phyloP scores from a whole-genome alignment of 2,888 invertebrate genomes.

The Ptilodon capucinus region DNA sequence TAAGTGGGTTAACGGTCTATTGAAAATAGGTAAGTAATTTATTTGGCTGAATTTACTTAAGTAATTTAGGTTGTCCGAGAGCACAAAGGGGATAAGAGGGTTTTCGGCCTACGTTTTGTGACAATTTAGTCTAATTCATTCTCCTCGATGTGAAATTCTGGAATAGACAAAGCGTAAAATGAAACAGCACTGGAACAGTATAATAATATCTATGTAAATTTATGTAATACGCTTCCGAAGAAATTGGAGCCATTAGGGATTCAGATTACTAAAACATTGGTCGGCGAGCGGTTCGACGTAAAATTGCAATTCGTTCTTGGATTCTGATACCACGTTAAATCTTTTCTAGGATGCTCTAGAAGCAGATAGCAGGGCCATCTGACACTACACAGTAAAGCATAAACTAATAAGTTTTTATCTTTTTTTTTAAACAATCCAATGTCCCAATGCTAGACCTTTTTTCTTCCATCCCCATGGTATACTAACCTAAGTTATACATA shows the following conservation, averaged over 20 bases:
- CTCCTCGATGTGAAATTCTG: slow-evolving; percentile 25
- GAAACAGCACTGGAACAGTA: slow-evolving; percentile 9
- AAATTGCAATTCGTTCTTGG: neutral
- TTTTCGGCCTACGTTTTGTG: slow-evolving; percentile 32
- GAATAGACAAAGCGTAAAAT: slow-evolving; percentile 22
- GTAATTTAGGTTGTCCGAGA: slow-evolving; percentile 34
- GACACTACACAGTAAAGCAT: neutral
- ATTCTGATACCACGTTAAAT: neutral
- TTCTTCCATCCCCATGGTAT: too few species aligned
- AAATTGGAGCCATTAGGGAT: slow-evolving; percentile 24
- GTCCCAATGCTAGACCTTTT: too few species aligned
- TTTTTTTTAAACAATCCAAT: too few species aligned
- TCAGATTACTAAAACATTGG: slow-evolving; percentile 29
- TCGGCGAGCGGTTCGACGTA: slow-evolving; percentile 1
- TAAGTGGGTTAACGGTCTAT: too few species aligned
- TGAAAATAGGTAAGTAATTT: slow-evolving; percentile 19
- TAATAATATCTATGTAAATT: slow-evolving; percentile 35
- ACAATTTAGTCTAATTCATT: slow-evolving; percentile 40
- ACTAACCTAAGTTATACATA: too few species aligned
- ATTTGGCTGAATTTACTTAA: slow-evolving; percentile 36
- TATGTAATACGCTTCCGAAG: slow-evolving; percentile 28
- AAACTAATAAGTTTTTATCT: too few species aligned
- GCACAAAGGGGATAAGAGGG: slow-evolving; percentile 33
- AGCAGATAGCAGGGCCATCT: slow-evolving; percentile 9
- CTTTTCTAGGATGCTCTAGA: neutral